Evolutionary conservation across 2,797 vertebrate genomes (phyloP), one percentile per base, ranked within the genome.

Genomic region (Gambusia yucatana): DNA sequence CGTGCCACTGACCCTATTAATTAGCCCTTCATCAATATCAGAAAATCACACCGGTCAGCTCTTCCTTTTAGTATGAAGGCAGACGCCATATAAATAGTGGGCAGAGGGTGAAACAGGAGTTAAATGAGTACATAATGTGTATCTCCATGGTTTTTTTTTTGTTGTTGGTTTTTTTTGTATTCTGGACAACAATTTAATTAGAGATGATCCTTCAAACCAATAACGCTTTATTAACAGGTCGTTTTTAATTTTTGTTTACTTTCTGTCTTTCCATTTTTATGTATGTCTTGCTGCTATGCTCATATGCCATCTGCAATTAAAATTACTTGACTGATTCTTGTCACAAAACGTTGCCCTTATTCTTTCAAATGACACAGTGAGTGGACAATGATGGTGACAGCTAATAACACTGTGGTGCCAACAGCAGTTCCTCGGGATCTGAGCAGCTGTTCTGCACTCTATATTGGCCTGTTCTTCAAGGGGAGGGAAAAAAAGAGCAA

Each of bases 401-500:
- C 91, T 94, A 94, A 94, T 93, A 93, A 92, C 92, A 90, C 65
- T 91, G 88, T 86, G 82, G 90, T 87, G 93, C 91, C 93, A 94
- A 89, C 90, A 91, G 90, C 92, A 95, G 95, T 96, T 96, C 96
- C 96, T 95, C 91, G 85, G 96, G 96, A 97, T 93, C 94, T 93
- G 92, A 95, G 95, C 96, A 95, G 96, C 95, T 96, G 96, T 95
- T 97, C 96, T 95, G 94, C 96, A 97, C 96, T 97, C 96, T 97
- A 97, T 97, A 97, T 97, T 96, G 97, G 96, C 96, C 97, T 97
- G 96, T 97, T 98, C 97, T 97, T 98, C 97, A 97, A 97, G 96
- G 96, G 96, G 75, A 86, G 89, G 33, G 13, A 84, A 92, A 94
- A 93, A 95, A 93, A 89, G 96, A 97, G 96, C 96, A 97, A 97